These are phyloP conservation scores for Globia sparganii DNA, from an alignment of 2,888 invertebrate species.

Conservation along the genomic window DNA sequence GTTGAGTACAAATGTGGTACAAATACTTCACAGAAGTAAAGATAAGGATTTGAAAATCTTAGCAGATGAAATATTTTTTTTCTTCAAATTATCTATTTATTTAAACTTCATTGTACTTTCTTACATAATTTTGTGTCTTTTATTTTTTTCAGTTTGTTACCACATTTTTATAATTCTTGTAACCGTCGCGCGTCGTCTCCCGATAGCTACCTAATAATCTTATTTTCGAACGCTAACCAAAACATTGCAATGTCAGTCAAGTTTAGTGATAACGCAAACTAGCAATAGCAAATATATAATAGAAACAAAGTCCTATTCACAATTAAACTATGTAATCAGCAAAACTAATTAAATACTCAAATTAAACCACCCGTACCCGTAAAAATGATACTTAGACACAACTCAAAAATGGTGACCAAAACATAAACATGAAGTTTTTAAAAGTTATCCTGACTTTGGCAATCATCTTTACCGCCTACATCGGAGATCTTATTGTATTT, in stretches of 20 bases:
- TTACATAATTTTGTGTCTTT: background rate
- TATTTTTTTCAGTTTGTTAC: background rate
- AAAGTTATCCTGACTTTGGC: conserved; percentile 73
- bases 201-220: accelerated
- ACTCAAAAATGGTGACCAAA: conserved; percentile 26
- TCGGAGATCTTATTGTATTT: conserved; percentile 84
- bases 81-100: background rate
- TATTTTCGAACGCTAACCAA: conserved; percentile 37
- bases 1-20: background rate
- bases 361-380: background rate
- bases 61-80: background rate
- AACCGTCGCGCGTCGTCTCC: no score
- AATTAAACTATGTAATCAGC: conserved; percentile 34
- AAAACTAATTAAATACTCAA: conserved; percentile 9
- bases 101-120: no score
- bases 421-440: conserved; percentile 73
- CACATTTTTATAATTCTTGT: background rate
- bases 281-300: background rate
- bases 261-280: conserved; percentile 1
- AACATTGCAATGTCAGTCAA: conserved; percentile 45
- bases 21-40: background rate
- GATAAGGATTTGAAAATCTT: background rate
- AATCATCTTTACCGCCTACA: conserved; percentile 72
- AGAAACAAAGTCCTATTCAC: conserved; percentile 8
- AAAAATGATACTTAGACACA: conserved; percentile 14